Evolutionary conservation across 2,888 invertebrate species (phyloP), one percentile per base, ranked within the genome.

Genomic region (Eueremaeus valkanovi): DNA sequence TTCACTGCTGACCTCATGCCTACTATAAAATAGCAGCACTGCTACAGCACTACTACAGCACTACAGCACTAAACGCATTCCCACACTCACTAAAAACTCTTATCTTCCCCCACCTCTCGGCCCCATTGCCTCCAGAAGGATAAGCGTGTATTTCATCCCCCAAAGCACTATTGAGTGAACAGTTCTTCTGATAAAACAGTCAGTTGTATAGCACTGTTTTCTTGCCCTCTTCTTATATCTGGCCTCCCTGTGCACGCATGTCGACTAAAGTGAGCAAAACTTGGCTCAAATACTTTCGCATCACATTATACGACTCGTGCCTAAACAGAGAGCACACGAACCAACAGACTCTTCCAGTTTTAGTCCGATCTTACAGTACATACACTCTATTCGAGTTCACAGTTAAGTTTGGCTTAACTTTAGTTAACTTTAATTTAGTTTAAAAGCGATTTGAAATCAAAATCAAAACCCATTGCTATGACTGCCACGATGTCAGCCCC

Each of bases 1-100:
- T 66, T 66, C 66, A 66, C 66, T 66, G 61, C 66, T 66, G 66
- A 66, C 66, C 66, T 66, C 66, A 66, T 66, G 66, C 66, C 66
- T 66, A 61, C 61, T 61, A 61, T 61, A 61, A 61, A 61, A 36
- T 36, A 36, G 6, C 36, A 36, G 11, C 11, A 36, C 36, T 36
- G 11, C 36, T n/a, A n/a, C 36, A 36, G 36, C 36, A 36, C 36
- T 36, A 11, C 36, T n/a, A n/a, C 36, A 36, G 36, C 36, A 36
- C 36, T 61, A 24, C 61, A 61, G 21, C 31, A 31, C 61, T 61
- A 61, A 61, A 66, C 66, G 36, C 36, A 66, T 66, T 66, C 66
- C 66, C 66, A 66, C 66, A 66, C 66, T 36, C 58, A 27, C 24
- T 21, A 58, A 21, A n/a, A 66, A 33, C 24, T 13, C n/a, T 29